A percentile compares a stretch with the other conserved stretches of the same genome.
Conservation (phyloP, 2,888 invertebrate genomes). For the Drosophila barbarae region DNA sequence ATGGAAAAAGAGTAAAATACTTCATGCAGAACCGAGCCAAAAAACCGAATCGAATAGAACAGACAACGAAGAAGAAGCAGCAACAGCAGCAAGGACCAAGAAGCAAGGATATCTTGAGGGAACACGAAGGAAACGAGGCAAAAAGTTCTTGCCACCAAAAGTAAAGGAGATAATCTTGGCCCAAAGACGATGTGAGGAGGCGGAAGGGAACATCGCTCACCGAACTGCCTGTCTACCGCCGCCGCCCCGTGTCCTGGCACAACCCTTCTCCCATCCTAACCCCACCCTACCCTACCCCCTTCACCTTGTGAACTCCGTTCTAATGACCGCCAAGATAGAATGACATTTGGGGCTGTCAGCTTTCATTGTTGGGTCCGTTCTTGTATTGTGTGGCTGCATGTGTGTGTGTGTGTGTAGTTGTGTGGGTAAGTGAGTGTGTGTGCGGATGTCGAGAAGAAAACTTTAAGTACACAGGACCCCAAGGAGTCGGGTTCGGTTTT, state of each 20-base stretch:
- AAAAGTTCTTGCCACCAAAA: slow-evolving; percentile 73
- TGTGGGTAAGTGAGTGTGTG: slow-evolving; percentile 41
- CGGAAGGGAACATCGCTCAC: slow-evolving; percentile 56
- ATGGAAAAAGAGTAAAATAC: slow-evolving; percentile 70
- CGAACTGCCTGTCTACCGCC: slow-evolving; percentile 3
- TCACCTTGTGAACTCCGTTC: slow-evolving; percentile 64
- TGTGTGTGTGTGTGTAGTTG: slow-evolving; percentile 31
- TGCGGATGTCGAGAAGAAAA: slow-evolving; percentile 57
- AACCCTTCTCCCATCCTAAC: slow-evolving; percentile 7
- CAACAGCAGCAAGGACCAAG: slow-evolving; percentile 14
- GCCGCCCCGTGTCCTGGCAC: not conserved
- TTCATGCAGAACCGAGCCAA: slow-evolving; percentile 71
- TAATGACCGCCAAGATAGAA: slow-evolving; percentile 76
- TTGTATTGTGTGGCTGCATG: slow-evolving; percentile 44
- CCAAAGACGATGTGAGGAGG: slow-evolving; percentile 58
- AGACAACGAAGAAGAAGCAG: slow-evolving; percentile 30
- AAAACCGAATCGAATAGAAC: slow-evolving; percentile 56
- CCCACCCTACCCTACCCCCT: not conserved
- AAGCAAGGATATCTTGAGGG: not conserved
- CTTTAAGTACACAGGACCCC: slow-evolving; percentile 68
- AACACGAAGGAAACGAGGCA: slow-evolving; percentile 27
- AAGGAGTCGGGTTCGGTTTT: slow-evolving; percentile 49
- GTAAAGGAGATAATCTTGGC: slow-evolving; percentile 75
- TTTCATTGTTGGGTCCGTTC: slow-evolving; percentile 68
- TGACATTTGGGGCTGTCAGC: slow-evolving; percentile 76